Conservation (phyloP, 2,888 invertebrate genomes). For the Ramazzottius varieornatus region DNA sequence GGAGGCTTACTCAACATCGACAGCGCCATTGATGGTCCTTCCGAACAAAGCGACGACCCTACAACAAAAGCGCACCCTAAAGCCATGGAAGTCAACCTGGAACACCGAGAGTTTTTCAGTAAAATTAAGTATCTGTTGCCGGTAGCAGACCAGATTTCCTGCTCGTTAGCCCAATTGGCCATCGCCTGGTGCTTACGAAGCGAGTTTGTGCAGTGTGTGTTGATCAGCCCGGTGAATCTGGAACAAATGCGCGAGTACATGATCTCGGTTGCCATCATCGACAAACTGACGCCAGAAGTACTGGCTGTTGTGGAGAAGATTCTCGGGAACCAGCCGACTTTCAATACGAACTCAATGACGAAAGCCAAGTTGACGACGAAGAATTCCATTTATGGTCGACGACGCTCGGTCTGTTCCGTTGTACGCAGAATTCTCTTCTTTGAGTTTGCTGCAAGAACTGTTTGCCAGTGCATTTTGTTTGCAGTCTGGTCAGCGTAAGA, state of each 20-base stretch:
- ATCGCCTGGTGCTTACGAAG: neutral
- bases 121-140: neutral
- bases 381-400: no score
- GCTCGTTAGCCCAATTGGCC: neutral
- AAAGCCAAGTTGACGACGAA: no score
- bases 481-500: neutral
- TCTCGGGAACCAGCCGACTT: neutral
- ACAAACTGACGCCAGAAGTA: neutral
- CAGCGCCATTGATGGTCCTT: neutral
- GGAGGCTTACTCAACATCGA: neutral
- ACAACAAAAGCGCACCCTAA: neutral
- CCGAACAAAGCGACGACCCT: neutral
- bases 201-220: neutral
- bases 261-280: neutral
- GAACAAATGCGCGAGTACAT: neutral
- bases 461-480: no score
- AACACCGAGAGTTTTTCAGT: neutral
- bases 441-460: neutral
- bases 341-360: neutral
- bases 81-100: neutral
- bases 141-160: neutral
- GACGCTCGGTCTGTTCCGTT: neutral
- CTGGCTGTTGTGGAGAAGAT: neutral
- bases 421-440: neutral
- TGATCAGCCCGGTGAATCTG: neutral